Conservation (phyloP, 2,113 vertebrate species). For the Nannospalax galili region DNA sequence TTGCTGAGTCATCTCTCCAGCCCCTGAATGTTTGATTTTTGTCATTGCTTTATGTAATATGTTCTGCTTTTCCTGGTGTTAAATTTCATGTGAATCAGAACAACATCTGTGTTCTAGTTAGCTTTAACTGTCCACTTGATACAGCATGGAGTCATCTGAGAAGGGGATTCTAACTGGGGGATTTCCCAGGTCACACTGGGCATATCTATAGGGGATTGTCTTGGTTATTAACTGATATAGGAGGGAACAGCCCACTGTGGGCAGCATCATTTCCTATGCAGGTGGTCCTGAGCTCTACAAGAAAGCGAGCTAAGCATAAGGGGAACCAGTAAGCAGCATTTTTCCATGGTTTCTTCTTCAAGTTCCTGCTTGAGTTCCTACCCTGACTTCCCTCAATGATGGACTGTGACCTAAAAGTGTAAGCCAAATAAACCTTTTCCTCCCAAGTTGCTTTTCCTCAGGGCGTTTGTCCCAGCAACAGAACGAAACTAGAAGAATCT, state of each 20-base stretch:
- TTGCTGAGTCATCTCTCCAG: no score
- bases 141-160: background rate
- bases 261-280: background rate
- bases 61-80: constrained; percentile 6
- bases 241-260: background rate
- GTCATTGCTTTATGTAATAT: background rate
- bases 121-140: background rate
- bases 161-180: background rate
- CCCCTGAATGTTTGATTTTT: constrained; percentile 48
- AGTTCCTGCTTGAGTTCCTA: background rate
- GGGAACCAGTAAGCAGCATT: background rate
- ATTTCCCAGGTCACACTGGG: background rate
- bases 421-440: background rate
- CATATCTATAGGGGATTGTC: background rate
- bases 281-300: background rate
- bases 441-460: background rate
- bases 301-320: no score
- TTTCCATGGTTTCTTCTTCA: background rate
- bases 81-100: constrained; percentile 6
- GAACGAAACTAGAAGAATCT: background rate
- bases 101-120: background rate
- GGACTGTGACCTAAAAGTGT: background rate
- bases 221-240: background rate
- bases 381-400: background rate
- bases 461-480: background rate